Conservation (phyloP, 2,797 vertebrate species). For the Paedocypris micromegethes region DNA sequence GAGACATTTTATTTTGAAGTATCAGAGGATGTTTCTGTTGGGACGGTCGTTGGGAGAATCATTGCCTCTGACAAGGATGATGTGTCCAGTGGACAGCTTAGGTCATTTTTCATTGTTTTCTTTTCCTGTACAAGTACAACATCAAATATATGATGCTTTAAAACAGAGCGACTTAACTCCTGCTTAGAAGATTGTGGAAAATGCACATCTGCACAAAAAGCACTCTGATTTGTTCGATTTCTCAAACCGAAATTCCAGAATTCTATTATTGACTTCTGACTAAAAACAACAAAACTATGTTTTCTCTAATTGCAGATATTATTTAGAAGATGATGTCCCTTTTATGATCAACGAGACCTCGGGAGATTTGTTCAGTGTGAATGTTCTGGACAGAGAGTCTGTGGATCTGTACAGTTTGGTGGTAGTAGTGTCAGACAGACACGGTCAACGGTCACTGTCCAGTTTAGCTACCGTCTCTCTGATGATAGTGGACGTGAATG, state of each 20-base stretch:
- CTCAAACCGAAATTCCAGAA: too few relatives aligned
- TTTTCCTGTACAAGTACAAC: too few relatives aligned
- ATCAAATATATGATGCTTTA: too few relatives aligned
- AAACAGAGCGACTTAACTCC: too few relatives aligned
- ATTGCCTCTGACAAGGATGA: conserved; percentile 65
- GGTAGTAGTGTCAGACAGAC: conserved; percentile 59
- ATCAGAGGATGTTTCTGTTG: conserved; percentile 61
- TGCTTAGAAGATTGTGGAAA: too few relatives aligned
- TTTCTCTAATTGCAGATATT: conserved; percentile 63
- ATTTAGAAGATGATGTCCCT: conserved; percentile 55
- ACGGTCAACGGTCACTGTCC: conserved; percentile 59
- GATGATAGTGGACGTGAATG: conserved; percentile 67
- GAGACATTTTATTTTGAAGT: conserved; percentile 59
- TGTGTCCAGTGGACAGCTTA: conserved; percentile 61
- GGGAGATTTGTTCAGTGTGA: conserved; percentile 64
- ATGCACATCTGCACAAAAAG: too few relatives aligned
- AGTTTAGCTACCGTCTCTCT: conserved; percentile 64
- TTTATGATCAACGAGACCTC: conserved; percentile 66
- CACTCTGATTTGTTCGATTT: too few relatives aligned
- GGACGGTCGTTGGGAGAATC: conserved; percentile 62
- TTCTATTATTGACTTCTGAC: too few relatives aligned
- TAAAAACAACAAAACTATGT: too few relatives aligned
- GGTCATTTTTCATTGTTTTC: too few relatives aligned
- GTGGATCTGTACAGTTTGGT: conserved; percentile 57
- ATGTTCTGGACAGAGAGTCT: conserved; percentile 64